Evolutionary conservation across 2,113 vertebrate genomes (phyloP).

Genomic region (Erythrolamprus reginae): DNA sequence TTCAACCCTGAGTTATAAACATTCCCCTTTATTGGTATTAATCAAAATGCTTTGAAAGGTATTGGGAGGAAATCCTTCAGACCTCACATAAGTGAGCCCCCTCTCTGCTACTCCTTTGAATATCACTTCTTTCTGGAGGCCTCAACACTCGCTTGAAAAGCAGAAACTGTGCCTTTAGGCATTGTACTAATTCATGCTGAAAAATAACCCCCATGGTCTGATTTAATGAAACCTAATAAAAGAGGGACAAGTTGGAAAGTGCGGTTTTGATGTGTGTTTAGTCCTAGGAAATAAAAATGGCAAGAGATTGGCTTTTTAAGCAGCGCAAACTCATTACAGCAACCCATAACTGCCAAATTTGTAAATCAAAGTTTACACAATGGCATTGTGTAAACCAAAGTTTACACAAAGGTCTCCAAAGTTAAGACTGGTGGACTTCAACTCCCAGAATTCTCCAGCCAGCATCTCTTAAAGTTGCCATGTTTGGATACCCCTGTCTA

Average conservation of each 20-base stretch:
- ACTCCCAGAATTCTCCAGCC: not conserved
- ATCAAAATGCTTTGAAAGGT: not conserved
- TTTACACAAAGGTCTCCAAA: not conserved
- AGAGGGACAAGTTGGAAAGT: not conserved
- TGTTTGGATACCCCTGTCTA: not conserved
- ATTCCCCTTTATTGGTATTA: too few species aligned
- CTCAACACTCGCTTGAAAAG: not conserved
- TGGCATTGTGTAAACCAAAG: not conserved
- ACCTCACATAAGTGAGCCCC: not conserved
- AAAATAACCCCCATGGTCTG: not conserved
- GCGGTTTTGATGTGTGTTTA: not conserved
- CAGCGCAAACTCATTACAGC: not conserved
- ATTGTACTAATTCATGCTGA: not conserved
- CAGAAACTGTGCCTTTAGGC: not conserved
- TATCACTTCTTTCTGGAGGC: not conserved
- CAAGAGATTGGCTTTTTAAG: not conserved
- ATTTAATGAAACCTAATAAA: not conserved
- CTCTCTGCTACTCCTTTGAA: not conserved
- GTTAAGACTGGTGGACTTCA: not conserved
- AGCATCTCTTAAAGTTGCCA: not conserved
- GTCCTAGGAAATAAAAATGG: not conserved
- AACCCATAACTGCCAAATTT: not conserved
- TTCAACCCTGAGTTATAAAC: too few species aligned
- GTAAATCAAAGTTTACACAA: too few species aligned
- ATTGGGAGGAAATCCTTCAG: not conserved